Base-by-base conservation (phyloP, 2,113 vertebrate species). In the Oostethus manadensis region DNA sequence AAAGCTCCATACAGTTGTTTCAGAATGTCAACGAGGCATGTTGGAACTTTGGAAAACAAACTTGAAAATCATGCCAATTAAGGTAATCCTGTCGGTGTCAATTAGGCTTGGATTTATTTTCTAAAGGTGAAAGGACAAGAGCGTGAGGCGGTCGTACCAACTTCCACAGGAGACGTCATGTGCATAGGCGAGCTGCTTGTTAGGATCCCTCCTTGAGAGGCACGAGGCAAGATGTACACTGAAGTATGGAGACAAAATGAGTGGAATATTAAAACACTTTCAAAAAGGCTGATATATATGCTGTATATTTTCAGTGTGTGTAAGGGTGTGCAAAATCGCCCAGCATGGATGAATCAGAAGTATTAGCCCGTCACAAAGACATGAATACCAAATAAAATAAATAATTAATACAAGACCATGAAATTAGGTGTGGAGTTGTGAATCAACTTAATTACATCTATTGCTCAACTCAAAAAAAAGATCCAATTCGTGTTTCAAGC, bases 1-100 rank as follows among this genome's bases (percentile, higher is more conserved):
- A 77, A 51, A 40, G 35, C 50, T 62, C 64, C 58, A 58, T 56
- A 38, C 43, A 38, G 55, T 59, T 77, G 64, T 61, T 84, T 74
- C 71, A 62, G 81, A 86, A 88, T 87, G 70, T 66, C 81, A 87
- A 87, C 86, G 57, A 46, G 46, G 60, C 47, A 62, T 49, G 67
- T 84, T 60, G 68, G 48, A 26, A 15, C 60, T 23, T 45, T 3
- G 7, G 68, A 79, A 78, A 84, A 80, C 78, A 84, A 88, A 85
- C 82, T 78, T 76, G 79, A 59, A 69, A 82, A 74, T 77, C 66
- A 40, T 46, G 22, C 78, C 71, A 71, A 71, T 80, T 78, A 64
- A 75, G 66, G 66, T 84, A 86, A 85, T 88, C 79, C 80, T 78
- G 71, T 51, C 51, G 64, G 44, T 84, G 77, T 82, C 69, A 78